Conservation (phyloP, 2,888 invertebrate species). For the Argyra leucocephala region DNA sequence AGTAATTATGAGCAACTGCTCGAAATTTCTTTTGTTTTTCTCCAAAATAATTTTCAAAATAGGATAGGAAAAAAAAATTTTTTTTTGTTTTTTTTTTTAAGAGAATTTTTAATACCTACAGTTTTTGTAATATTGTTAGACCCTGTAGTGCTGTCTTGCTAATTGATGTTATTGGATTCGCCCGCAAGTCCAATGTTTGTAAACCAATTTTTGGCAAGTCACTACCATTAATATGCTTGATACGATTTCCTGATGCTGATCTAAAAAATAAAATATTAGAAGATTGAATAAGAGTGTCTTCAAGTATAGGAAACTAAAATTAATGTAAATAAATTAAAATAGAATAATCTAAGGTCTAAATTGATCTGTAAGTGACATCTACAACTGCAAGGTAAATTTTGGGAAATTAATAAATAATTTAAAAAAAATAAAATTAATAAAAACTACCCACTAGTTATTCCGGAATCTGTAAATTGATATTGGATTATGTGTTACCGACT, state of each 20-base stretch:
- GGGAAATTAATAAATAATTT: no score
- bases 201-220: constrained; percentile 60
- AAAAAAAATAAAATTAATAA: no score
- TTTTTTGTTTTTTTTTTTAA: constrained; percentile 8
- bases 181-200: constrained; percentile 68
- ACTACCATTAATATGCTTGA: constrained; percentile 63
- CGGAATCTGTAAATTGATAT: no score
- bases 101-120: constrained; percentile 52
- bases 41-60: constrained; percentile 20
- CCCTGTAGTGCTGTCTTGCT: constrained; percentile 62
- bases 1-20: constrained; percentile 30
- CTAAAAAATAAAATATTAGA: constrained; percentile 47
- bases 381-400: no score
- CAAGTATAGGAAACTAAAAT: no score
- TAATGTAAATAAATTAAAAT: no score
- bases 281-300: no score
- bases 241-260: constrained; percentile 72
- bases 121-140: constrained; percentile 66
- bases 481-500: no score
- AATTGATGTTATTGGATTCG: constrained; percentile 67
- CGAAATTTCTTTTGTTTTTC: constrained; percentile 29
- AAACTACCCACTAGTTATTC: no score
- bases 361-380: no score
- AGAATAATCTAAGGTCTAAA: no score
- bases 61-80: constrained; percentile 15